A percentile compares a stretch with the other conserved stretches of the same genome.
These are phyloP conservation scores for Stichodactyla helianthus DNA, from an alignment of 64 coral and sea anemone species.

Conservation along the genomic window DNA sequence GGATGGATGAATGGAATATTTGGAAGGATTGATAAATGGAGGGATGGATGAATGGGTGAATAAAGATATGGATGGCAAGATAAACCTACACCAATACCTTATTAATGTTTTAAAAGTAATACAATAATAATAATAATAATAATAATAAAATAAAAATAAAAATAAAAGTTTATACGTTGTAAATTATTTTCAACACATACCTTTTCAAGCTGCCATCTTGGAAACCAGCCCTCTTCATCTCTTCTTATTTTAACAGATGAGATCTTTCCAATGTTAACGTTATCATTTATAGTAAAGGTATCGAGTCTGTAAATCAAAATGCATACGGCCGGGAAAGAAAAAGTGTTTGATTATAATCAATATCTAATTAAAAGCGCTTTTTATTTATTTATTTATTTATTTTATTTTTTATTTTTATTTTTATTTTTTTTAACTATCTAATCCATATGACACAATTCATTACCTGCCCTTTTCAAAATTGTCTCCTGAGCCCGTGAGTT, in stretches of 20 bases:
- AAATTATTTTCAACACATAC: neutral
- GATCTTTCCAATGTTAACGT: slow-evolving; percentile 14
- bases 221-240: slow-evolving; percentile 49
- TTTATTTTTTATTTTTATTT: too few relatives aligned
- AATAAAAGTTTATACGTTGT: neutral
- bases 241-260: slow-evolving; percentile 21
- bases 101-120: too few relatives aligned
- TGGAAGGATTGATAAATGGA: too few relatives aligned
- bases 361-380: neutral
- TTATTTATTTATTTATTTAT: neutral
- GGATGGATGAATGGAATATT: too few relatives aligned
- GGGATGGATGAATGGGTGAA: too few relatives aligned
- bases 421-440: neutral
- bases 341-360: neutral
- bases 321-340: neutral
- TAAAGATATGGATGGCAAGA: neutral
- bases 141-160: too few relatives aligned
- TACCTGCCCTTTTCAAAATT: slow-evolving; percentile 33
- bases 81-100: too few relatives aligned
- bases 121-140: too few relatives aligned
- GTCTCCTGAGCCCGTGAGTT: neutral
- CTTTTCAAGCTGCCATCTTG: slow-evolving; percentile 32
- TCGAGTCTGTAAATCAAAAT: neutral
- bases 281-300: slow-evolving; percentile 15
- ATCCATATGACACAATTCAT: neutral